These are phyloP conservation scores for Epinotia nisella DNA, from an alignment of 2,888 invertebrate genomes.

Conservation along the genomic window DNA sequence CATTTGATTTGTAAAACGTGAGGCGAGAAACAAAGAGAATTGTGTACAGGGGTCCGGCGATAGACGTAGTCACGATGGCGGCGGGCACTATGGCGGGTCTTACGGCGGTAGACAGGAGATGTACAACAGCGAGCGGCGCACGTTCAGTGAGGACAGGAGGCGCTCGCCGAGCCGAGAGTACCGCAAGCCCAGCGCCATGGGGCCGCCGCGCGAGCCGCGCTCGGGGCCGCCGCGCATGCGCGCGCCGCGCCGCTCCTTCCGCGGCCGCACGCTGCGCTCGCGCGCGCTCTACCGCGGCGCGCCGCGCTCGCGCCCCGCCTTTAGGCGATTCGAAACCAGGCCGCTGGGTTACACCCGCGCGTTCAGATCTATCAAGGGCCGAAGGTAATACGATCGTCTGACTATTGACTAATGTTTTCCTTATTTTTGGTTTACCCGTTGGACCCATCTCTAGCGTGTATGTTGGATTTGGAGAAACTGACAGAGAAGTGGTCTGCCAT, in stretches of 20 bases:
- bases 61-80: conserved; percentile 85
- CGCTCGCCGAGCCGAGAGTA: conserved; percentile 82
- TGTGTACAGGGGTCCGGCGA: conserved; percentile 84
- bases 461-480: conserved; percentile 28
- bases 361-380: conserved; percentile 77
- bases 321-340: conserved; percentile 73
- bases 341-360: conserved; percentile 75
- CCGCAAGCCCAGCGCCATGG: conserved; percentile 80
- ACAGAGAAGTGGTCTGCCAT: conserved; percentile 12
- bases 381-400: conserved; percentile 76
- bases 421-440: conserved; percentile 53
- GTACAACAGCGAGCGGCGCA: conserved; percentile 79
- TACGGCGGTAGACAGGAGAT: conserved; percentile 84
- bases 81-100: conserved; percentile 83
- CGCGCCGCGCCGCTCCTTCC: conserved; percentile 82
- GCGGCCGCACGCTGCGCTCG: conserved; percentile 82
- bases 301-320: conserved; percentile 79
- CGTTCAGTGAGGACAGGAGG: conserved; percentile 82
- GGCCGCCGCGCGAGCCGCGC: conserved; percentile 77
- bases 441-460: conserved; percentile 19
- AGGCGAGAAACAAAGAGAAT: conserved; percentile 75
- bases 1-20: conserved; percentile 63
- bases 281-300: conserved; percentile 83
- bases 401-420: conserved; percentile 58
- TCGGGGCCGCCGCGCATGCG: conserved; percentile 75